Evolutionary conservation across 2,888 invertebrate species (phyloP), one percentile per base, ranked within the genome.

Genomic region (Baronia brevicornis): DNA sequence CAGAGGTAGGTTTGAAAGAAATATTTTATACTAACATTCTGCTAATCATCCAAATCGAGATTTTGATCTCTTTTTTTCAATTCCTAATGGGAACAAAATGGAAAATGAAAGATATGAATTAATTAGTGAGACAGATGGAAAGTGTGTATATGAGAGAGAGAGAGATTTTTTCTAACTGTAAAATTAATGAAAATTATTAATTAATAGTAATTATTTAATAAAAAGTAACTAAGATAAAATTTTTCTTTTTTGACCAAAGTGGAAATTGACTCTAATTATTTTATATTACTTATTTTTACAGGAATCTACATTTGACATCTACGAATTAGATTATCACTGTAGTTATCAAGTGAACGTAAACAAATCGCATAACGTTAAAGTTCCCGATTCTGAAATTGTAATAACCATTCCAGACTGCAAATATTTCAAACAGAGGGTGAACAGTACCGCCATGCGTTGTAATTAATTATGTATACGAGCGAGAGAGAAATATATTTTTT

Each of bases 301-400:
- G 88, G 69, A 71, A 51, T 68, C 80, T 1, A 67, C 75, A 12
- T 87, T 86, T 44, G 87, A 88, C 49, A 66, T 88, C 14, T 85
- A 86, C 49, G 86, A 88, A 49, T 57, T 88, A 29, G 80, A 85
- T 32, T 88, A 87, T 50, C 71, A 79, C 36, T 88, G 88, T 67
- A 79, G 73, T 43, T 88, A 88, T 51, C 63, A 69, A 46, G 84
- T 88, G 4, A 82, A 80, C 39, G 84, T 88, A 1, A 84, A 84
- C 44, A 80, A 51, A 29, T 54, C 68, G n/a, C 49, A 59, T 32
- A 72, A 67, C 44, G 39, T 60, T 1, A 68, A 66, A 51, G 41
- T 41, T 7, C 59, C 69, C 6, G 86, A 86, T 43, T 84, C 87
- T 1, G 84, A 84, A 41, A 55, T 87, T 10, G 63, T 67, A 12